These are phyloP conservation scores for Erannis defoliaria DNA, from an alignment of 2,888 invertebrate genomes.

Conservation along the genomic window DNA sequence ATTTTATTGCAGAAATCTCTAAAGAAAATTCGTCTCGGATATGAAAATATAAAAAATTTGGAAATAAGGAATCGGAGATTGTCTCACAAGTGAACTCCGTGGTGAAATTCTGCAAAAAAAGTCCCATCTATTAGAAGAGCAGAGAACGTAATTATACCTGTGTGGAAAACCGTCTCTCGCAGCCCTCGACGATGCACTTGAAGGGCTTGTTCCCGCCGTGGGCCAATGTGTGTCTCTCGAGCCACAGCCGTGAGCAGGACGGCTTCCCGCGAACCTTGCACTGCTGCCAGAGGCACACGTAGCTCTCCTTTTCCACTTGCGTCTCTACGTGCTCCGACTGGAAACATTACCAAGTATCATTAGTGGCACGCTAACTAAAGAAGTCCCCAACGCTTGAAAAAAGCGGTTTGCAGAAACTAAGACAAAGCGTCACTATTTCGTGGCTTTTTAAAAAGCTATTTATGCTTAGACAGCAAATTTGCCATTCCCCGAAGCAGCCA, in stretches of 20 bases:
- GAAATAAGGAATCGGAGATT: neutral
- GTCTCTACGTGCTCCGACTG: constrained; percentile 94
- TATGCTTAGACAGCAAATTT: too few relatives aligned
- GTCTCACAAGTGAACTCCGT: neutral
- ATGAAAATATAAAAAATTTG: neutral
- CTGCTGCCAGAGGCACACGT: constrained; percentile 96
- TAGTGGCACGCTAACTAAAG: too few relatives aligned
- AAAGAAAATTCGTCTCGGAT: neutral
- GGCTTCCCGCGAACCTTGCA: constrained; percentile 98
- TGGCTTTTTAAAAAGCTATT: too few relatives aligned
- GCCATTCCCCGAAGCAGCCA: too few relatives aligned
- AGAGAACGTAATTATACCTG: constrained; percentile 87
- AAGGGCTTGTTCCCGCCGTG: constrained; percentile 98
- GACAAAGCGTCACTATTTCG: too few relatives aligned
- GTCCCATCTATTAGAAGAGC: constrained; percentile 5
- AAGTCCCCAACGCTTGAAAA: too few relatives aligned
- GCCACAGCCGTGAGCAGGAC: constrained; percentile 97
- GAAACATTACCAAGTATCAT: constrained; percentile 52
- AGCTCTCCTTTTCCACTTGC: constrained; percentile 94
- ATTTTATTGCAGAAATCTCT: neutral
- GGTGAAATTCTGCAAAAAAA: neutral
- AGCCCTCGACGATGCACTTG: constrained; percentile 97
- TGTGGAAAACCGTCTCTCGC: constrained; percentile 94
- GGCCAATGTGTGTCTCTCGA: constrained; percentile 96
- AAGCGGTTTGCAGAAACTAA: too few relatives aligned